phyloP scores from a whole-genome alignment of 2,888 invertebrate species.

The Tenthredo mesomela region DNA sequence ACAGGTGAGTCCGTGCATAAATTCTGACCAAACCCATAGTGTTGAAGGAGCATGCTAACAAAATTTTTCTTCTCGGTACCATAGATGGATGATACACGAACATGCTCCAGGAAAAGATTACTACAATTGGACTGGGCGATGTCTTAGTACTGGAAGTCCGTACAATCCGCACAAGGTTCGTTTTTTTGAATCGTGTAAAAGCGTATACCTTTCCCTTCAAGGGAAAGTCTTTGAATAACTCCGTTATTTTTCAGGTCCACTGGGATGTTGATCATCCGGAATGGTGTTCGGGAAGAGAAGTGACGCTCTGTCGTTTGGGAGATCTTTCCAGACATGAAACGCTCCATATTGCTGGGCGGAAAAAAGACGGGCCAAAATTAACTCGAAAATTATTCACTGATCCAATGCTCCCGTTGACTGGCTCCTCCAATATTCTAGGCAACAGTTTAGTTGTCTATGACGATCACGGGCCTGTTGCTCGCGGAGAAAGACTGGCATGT shows the following conservation, averaged over 20 bases:
- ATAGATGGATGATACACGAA: constrained; percentile 91
- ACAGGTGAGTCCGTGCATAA: constrained; percentile 76
- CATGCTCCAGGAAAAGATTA: constrained; percentile 91
- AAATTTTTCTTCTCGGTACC: constrained; percentile 60
- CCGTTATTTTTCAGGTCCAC: constrained; percentile 78
- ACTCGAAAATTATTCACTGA: constrained; percentile 91
- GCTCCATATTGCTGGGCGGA: constrained; percentile 88
- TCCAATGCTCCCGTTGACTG: constrained; percentile 86
- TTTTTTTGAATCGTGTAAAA: neutral
- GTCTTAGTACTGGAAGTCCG: constrained; percentile 88
- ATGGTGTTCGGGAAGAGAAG: constrained; percentile 81
- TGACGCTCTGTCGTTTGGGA: constrained; percentile 86
- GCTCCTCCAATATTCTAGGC: constrained; percentile 87
- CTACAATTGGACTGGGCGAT: constrained; percentile 93
- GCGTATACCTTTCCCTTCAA: neutral
- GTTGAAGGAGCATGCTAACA: neutral
- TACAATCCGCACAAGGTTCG: constrained; percentile 88
- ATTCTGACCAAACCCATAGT: constrained; percentile 48
- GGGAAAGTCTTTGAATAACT: neutral
- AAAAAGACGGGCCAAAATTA: constrained; percentile 82
- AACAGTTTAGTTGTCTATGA: constrained; percentile 93
- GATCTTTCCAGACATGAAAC: constrained; percentile 88
- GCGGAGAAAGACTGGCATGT: constrained; percentile 94
- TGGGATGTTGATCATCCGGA: constrained; percentile 82
- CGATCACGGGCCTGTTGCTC: constrained; percentile 91